These are phyloP conservation scores for Metridium senile DNA, from an alignment of 92 coral and sea anemone genomes.

Conservation along the genomic window DNA sequence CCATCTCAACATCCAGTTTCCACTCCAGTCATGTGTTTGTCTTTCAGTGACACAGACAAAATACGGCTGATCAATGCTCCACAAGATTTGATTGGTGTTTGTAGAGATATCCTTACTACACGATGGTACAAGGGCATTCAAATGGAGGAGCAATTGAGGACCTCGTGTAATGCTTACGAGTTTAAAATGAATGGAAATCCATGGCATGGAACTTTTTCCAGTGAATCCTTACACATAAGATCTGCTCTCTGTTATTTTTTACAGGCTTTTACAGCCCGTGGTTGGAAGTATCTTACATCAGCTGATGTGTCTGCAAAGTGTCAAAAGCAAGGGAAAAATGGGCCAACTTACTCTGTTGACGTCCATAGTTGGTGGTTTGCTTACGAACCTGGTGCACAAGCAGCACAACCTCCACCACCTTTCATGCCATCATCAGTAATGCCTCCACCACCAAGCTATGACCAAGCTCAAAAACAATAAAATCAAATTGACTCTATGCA, in stretches of 20 bases:
- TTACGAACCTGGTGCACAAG: slow-evolving; percentile 32
- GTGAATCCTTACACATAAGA: slow-evolving; percentile 44
- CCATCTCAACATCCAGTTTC: slow-evolving; percentile 50
- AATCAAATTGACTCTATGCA: no score
- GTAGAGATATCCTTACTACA: slow-evolving; percentile 36
- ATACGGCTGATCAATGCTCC: slow-evolving; percentile 60
- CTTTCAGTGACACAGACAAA: slow-evolving; percentile 54
- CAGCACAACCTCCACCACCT: background rate
- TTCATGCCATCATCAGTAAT: background rate
- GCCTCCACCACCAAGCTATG: slow-evolving; percentile 32
- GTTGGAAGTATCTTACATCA: slow-evolving; percentile 52
- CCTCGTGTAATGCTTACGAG: slow-evolving; percentile 31
- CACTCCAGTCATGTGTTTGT: slow-evolving; percentile 63
- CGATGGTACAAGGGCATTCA: slow-evolving; percentile 55
- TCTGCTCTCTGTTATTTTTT: slow-evolving; percentile 47
- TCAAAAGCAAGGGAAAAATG: slow-evolving; percentile 46
- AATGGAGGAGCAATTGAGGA: slow-evolving; percentile 35
- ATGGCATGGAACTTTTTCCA: slow-evolving; percentile 33
- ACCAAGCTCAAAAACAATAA: slow-evolving; percentile 1
- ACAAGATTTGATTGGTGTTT: slow-evolving; percentile 33
- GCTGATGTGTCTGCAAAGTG: slow-evolving; percentile 80
- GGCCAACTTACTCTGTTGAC: slow-evolving; percentile 58
- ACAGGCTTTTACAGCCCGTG: slow-evolving; percentile 31
- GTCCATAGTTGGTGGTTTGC: slow-evolving; percentile 68
- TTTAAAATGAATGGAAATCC: slow-evolving; percentile 58